Base-by-base conservation (phyloP, 2,888 invertebrate species). In the Acheta domesticus region DNA sequence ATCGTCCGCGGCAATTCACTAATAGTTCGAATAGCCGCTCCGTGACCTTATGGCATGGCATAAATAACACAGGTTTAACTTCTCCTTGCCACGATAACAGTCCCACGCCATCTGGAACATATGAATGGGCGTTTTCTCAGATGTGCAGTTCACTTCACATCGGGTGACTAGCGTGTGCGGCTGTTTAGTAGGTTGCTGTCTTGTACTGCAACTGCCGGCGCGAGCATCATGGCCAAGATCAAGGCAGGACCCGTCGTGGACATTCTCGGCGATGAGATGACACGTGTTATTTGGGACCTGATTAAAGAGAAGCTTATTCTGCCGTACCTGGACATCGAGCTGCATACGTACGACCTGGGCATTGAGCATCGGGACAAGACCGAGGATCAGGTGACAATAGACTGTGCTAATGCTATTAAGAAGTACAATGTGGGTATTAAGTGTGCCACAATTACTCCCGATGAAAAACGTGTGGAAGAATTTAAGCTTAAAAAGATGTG, bases 351-450 rank as follows among this genome's bases (percentile, higher is more conserved):
- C 87, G 99, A 99, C 87, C 90, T 99, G 85, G 96, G 99, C 77
- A 96, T 99, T 84, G 96, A 99, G 89, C 91, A 97, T 87, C 91
- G 99, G 81, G 98, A 99, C 86, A 91, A 92, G 84, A 99, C 99
- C 78, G 91, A 95, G 81, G 99, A 99, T 86, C 93, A 97, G 88
- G 97, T 99, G 3, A 99, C 99, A 0, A 89, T 98, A 82, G 99
- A 99, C 83, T 97, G 98, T 87, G 99, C 99, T 12, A 93, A 98
- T 87, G 99, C 99, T 19, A 92, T 99, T 80, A 95, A 96, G 86
- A 96, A 96, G 86, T 98, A 97, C 89, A 98, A 97, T 87, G 99
- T 99, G 78, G 99, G 99, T 75, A 96, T 99, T 83, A 99, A 99
- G 87, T 99, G 99, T 88, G 99, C 99, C 48, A 96, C 99, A 3